A percentile compares a stretch with the other conserved stretches of the same genome.
Conservation (phyloP, 2,888 invertebrate genomes). For the Trichopoda pennipes region DNA sequence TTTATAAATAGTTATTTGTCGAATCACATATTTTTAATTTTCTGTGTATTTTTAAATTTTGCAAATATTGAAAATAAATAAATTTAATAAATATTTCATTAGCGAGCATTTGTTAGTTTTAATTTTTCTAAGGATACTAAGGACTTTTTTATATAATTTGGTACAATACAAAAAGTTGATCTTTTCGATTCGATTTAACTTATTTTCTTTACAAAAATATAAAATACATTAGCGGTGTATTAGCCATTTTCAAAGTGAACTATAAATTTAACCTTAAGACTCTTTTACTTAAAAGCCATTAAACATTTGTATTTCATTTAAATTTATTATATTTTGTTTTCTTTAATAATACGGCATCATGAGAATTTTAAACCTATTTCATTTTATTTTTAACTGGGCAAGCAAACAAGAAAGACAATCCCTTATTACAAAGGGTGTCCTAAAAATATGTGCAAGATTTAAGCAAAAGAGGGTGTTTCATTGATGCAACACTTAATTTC, state of each 20-base stretch:
- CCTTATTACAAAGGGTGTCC: constrained; percentile 8
- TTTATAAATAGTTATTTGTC: too few relatives aligned
- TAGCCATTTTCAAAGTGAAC: constrained; percentile 58
- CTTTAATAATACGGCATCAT: constrained; percentile 26
- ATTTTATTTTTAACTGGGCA: constrained; percentile 58
- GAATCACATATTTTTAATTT: too few relatives aligned
- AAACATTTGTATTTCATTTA: constrained; percentile 60
- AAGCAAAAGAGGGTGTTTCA: too few relatives aligned
- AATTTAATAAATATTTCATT: too few relatives aligned
- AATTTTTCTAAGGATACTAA: not conserved
- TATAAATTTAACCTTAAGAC: constrained; percentile 56
- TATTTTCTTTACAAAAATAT: not conserved
- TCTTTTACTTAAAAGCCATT: constrained; percentile 54
- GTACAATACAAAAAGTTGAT: not conserved
- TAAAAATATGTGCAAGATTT: too few relatives aligned
- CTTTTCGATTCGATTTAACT: not conserved
- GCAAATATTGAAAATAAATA: too few relatives aligned
- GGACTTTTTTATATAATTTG: not conserved
- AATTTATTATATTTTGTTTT: constrained; percentile 56
- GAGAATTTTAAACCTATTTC: constrained; percentile 65
- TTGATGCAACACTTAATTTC: too few relatives aligned
- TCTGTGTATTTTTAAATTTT: too few relatives aligned
- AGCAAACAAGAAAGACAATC: constrained; percentile 70
- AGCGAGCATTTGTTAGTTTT: not conserved
- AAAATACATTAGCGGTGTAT: constrained; percentile 61